A percentile compares a stretch with the other conserved stretches of the same genome.
Evolutionary conservation across 1,140 invertebrate genomes (phyloP).

Genomic region (Drosophila nannoptera): DNA sequence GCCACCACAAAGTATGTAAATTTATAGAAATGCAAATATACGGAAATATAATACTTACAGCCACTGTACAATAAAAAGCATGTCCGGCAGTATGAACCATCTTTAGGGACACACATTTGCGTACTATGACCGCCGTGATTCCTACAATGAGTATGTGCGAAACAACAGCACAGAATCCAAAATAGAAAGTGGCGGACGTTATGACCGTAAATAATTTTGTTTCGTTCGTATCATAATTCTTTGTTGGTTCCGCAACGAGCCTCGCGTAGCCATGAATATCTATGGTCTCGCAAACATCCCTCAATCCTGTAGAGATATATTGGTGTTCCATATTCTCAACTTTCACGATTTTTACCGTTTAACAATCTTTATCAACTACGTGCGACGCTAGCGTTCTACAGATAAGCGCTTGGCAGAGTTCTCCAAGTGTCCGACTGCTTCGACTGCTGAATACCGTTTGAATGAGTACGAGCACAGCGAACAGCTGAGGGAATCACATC

Average conservation of each 20-base stretch:
- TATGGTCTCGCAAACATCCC: slow-evolving; percentile 31
- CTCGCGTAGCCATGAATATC: slow-evolving; percentile 16
- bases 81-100: slow-evolving; percentile 69
- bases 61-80: slow-evolving; percentile 74
- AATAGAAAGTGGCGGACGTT: slow-evolving; percentile 45
- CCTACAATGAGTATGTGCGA: slow-evolving; percentile 58
- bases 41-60: slow-evolving; percentile 44
- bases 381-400: slow-evolving; percentile 45
- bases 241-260: background rate
- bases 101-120: slow-evolving; percentile 64
- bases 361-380: slow-evolving; percentile 59
- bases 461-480: slow-evolving; percentile 32
- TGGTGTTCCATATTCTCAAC: slow-evolving; percentile 28
- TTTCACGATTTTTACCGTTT: background rate
- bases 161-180: slow-evolving; percentile 58
- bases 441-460: slow-evolving; percentile 51
- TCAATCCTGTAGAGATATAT: slow-evolving; percentile 30
- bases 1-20: background rate
- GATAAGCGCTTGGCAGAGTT: slow-evolving; percentile 42
- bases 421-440: slow-evolving; percentile 27
- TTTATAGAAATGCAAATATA: background rate
- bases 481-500: slow-evolving; percentile 33
- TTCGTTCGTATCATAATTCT: background rate
- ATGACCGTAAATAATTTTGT: no score
- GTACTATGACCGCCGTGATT: slow-evolving; percentile 55